Conservation (phyloP, 2,888 invertebrate genomes). For the Ligdia adustata region DNA sequence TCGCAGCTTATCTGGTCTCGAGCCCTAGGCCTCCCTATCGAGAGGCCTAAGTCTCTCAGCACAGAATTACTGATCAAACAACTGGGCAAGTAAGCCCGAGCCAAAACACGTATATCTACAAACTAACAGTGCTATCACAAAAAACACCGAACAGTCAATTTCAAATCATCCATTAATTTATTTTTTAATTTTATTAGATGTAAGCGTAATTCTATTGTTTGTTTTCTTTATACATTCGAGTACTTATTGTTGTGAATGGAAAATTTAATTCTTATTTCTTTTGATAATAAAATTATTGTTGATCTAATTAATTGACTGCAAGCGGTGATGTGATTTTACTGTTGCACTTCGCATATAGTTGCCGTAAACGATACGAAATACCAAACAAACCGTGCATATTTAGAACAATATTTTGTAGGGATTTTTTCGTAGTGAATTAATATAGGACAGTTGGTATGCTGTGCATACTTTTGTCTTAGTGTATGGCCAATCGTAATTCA, state of each 20-base stretch:
- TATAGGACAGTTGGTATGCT: constrained; percentile 49
- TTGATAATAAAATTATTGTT: constrained; percentile 12
- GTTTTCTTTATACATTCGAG: constrained; percentile 41
- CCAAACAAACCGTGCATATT: constrained; percentile 35
- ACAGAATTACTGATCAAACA: constrained; percentile 83
- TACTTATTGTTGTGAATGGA: constrained; percentile 63
- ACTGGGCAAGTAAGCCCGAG: constrained; percentile 66
- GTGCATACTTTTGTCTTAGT: constrained; percentile 52
- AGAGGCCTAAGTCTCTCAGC: constrained; percentile 94
- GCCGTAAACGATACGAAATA: constrained; percentile 39
- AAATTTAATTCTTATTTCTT: constrained; percentile 38
- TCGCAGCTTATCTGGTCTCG: constrained; percentile 94
- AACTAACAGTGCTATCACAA: background rate
- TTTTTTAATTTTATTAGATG: background rate
- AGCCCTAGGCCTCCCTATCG: constrained; percentile 93
- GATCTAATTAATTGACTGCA: background rate
- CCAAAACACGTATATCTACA: constrained; percentile 5
- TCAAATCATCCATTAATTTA: background rate
- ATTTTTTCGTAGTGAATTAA: constrained; percentile 33
- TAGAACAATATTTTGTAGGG: constrained; percentile 39
- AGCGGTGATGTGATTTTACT: constrained; percentile 66
- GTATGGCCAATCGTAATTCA: constrained; percentile 39
- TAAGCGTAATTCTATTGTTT: background rate
- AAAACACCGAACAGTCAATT: background rate
- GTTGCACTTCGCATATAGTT: constrained; percentile 47